Evolutionary conservation across 2,113 vertebrate genomes (phyloP), one percentile per base, ranked within the genome.

Genomic region (Corythornis madagascariensis): DNA sequence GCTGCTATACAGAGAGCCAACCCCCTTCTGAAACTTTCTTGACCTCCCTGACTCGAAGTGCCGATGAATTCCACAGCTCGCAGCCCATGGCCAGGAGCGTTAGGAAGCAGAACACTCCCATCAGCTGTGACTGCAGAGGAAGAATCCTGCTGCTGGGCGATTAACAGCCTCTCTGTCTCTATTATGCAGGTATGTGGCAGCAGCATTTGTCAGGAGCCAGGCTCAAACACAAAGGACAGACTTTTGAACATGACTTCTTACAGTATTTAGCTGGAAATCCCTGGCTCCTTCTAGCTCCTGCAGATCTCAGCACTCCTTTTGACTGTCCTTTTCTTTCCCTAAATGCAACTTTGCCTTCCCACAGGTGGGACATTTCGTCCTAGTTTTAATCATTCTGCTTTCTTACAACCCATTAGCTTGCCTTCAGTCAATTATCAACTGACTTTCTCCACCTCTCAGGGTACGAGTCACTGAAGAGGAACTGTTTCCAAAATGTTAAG

Each of bases 141-240:
- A 59, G 14, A 56, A 76, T 83, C 74, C 71, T 57, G 75, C 83
- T 87, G 74, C 55, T 95, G 85, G 82, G 73, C 77, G 55, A 73
- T 7, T 94, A 87, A 81, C 22, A 63, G 16, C 26, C 64, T 52
- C 74, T 66, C 33, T 82, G 16, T 76, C 92, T 66, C 84, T 89
- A 63, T 90, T 56, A 31, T 21, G 53, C 1, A 31, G 40, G 24
- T 71, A 78, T 19, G 18, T 55, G 50, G 42, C 77, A 77, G 63
- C 59, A 91, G 43, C 40, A 28, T 73, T 87, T 76, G 74, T 79
- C 81, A 84, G 50, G 85, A 90, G 74, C 42, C 42, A 70, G 74
- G 59, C 59, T 90, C 70, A 96, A 94, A 83, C 77, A 78, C 53
- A 94, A 94, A 91, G 55, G 71, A 85, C 31, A 45, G 45, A 4